Percentiles rank a stretch among this genome's conserved stretches.
These are phyloP conservation scores for Platyrinchus mystaceus DNA, from an alignment of 2,797 vertebrate genomes.

Conservation along the genomic window DNA sequence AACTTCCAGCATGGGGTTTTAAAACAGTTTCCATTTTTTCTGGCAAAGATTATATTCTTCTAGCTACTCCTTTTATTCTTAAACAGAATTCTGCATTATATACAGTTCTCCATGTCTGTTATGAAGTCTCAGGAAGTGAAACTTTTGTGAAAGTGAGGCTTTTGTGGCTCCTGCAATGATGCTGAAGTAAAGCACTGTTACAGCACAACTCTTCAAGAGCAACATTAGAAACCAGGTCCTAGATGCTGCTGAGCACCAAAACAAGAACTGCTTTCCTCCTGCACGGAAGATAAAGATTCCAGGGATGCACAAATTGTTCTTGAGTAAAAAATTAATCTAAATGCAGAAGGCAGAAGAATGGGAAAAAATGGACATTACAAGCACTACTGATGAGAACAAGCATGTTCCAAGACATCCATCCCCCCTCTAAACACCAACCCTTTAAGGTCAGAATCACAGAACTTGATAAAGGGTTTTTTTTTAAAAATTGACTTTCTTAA, in stretches of 20 bases:
- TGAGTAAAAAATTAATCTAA: neutral
- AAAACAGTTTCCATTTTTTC: neutral
- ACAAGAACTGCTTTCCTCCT: neutral
- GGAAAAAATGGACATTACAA: neutral
- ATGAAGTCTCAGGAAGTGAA: neutral
- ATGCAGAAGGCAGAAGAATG: neutral
- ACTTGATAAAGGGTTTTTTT: accelerated
- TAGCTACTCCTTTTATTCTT: neutral
- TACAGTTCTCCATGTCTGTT: neutral
- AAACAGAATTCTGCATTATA: neutral
- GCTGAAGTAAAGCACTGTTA: neutral
- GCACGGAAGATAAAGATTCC: neutral
- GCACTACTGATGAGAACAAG: neutral
- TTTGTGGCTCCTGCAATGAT: neutral
- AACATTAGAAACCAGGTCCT: neutral
- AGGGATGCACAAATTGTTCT: neutral
- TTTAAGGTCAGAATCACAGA: neutral
- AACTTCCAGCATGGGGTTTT: neutral
- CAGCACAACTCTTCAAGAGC: neutral
- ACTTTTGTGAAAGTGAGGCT: neutral
- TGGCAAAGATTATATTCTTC: neutral
- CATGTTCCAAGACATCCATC: neutral
- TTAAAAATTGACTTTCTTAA: neutral
- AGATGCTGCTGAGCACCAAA: neutral
- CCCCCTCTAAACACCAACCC: neutral